These are phyloP conservation scores for Smittia sp. DNA, from an alignment of 2,888 invertebrate species.

Conservation along the genomic window DNA sequence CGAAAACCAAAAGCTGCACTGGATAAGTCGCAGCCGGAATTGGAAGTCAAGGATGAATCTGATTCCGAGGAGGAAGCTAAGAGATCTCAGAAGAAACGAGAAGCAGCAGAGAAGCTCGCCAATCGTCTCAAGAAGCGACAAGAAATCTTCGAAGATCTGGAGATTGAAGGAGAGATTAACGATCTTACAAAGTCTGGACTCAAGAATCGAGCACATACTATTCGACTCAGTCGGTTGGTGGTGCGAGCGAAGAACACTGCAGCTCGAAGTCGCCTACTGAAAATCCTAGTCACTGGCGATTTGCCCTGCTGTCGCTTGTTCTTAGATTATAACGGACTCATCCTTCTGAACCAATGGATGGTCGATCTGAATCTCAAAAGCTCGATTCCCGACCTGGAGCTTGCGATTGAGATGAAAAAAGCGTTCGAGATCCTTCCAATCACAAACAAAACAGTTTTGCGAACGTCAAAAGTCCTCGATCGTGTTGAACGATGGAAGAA, in stretches of 20 bases:
- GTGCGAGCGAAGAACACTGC: constrained; percentile 81
- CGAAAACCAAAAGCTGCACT: constrained; percentile 26
- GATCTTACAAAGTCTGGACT: constrained; percentile 74
- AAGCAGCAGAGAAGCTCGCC: constrained; percentile 43
- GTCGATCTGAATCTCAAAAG: constrained; percentile 57
- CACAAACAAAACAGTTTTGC: constrained; percentile 87
- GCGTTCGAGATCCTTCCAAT: constrained; percentile 85
- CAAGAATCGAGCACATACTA: constrained; percentile 85
- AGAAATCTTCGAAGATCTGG: constrained; percentile 63
- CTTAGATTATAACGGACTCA: constrained; percentile 88
- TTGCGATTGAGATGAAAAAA: constrained; percentile 70
- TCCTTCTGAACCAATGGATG: constrained; percentile 92
- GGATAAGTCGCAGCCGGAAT: constrained; percentile 10
- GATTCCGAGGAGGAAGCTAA: constrained; percentile 45
- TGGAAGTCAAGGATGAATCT: constrained; percentile 46
- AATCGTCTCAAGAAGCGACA: constrained; percentile 50
- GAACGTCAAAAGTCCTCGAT: constrained; percentile 84
- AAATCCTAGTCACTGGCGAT: constrained; percentile 75
- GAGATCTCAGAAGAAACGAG: constrained; percentile 50
- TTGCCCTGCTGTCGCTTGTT: constrained; percentile 81
- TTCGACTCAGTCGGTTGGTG: constrained; percentile 86
- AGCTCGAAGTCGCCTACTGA: constrained; percentile 72
- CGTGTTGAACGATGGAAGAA: constrained; percentile 82
- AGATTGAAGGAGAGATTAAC: constrained; percentile 83
- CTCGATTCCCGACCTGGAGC: constrained; percentile 44